Evolutionary conservation across 1,140 invertebrate genomes (phyloP), one percentile per base, ranked within the genome.

Genomic region (Aplysia californica): DNA sequence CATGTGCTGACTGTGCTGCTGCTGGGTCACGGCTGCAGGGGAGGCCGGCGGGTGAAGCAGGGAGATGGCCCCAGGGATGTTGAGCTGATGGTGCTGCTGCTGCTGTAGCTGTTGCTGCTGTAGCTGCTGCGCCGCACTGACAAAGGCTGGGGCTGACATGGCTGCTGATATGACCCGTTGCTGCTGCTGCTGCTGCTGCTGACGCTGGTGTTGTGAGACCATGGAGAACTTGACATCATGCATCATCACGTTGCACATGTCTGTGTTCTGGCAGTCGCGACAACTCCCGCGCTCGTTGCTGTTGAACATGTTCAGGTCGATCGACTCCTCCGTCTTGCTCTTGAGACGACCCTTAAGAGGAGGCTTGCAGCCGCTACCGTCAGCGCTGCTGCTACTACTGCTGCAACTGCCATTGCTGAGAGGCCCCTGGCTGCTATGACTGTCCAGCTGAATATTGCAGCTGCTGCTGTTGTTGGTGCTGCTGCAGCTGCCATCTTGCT

Each of bases 251-350:
- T 88, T 84, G 72, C 84, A 87, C 36, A 89, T 83, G 72, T 88
- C 88, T 10, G 86, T 84, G 76, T 87, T 87, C 78, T 89, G 88
- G 79, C 88, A 89, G 56, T 89, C 88, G 3, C 87, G 78, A 79
- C 88, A 89, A 66, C 87, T 88, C 55, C 88, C 88, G 3, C 76
- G 68, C 76, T 89, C 88, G 69, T 88, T 89, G 76, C 88, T 89
- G 77, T 89, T 89, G 75, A 85, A 89, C 31, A 85, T 80, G 35
- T 78, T 73, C 50, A 84, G 74, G 70, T 87, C 83, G 35, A 84
- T 79, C 29, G 41, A 31, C 31, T 58, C 77, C 68, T 23, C 64
- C 64, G 39, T 80, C 71, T 44, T 82, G 74, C 29, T 77, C 79
- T 36, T 58, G 44, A 58, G 74, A 66, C 31, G 59, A 2, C 68